Evolutionary conservation across 2,797 vertebrate genomes (phyloP).

Genomic region (Cossypha caffra): DNA sequence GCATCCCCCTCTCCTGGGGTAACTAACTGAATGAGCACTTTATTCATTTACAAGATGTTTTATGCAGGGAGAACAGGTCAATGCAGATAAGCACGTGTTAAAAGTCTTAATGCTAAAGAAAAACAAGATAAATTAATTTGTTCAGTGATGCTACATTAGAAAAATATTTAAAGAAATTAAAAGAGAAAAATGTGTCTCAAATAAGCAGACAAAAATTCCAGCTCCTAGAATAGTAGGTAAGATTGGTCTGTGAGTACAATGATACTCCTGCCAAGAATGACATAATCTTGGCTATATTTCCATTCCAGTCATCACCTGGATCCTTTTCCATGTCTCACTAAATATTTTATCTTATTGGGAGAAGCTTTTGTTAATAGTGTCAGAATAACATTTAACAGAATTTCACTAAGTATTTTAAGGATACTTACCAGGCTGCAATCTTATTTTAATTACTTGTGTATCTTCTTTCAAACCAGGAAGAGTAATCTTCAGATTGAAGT

Average conservation of each 20-base stretch:
- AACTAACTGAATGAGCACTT: background rate
- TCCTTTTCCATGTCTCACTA: background rate
- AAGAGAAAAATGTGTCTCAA: background rate
- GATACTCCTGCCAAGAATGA: background rate
- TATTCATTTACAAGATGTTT: background rate
- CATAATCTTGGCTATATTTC: background rate
- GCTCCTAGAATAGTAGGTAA: background rate
- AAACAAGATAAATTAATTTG: accelerated
- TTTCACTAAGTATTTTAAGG: background rate
- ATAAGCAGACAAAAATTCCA: background rate
- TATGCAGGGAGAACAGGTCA: background rate
- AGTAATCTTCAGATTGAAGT: conserved; percentile 81
- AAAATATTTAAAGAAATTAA: background rate
- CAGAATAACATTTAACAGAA: background rate
- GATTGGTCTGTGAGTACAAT: background rate
- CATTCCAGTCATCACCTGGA: background rate
- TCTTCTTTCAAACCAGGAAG: conserved; percentile 83
- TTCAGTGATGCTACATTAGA: background rate
- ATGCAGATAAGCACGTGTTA: background rate
- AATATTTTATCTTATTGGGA: background rate
- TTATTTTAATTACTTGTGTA: conserved; percentile 78
- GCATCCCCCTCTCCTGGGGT: background rate
- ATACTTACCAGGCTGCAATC: conserved; percentile 84
- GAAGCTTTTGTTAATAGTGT: background rate
- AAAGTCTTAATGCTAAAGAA: background rate